Evolutionary conservation across 2,888 invertebrate species (phyloP).

Genomic region (Micoletzkya japonica): DNA sequence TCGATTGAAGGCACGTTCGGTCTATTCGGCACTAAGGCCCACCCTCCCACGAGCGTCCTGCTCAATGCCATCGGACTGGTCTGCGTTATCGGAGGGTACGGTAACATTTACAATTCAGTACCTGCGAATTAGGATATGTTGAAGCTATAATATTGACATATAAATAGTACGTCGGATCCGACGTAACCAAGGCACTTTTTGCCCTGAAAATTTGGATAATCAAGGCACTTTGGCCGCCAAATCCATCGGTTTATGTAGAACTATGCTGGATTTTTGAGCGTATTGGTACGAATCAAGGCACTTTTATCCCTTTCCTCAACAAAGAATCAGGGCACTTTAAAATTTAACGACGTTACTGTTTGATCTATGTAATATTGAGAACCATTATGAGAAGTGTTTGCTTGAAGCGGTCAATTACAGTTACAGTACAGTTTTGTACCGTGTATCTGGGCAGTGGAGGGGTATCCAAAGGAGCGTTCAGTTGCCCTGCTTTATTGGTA

Average conservation of each 20-base stretch:
- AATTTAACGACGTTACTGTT: too few species aligned
- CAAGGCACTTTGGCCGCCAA: neutral
- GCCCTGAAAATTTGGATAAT: neutral
- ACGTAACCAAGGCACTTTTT: neutral
- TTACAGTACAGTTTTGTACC: too few species aligned
- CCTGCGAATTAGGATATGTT: neutral
- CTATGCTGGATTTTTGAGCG: too few species aligned
- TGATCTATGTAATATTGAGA: too few species aligned
- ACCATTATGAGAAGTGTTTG: too few species aligned
- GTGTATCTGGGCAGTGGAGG: neutral
- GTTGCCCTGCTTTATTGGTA: neutral
- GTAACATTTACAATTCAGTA: neutral
- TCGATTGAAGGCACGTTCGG: slow-evolving; percentile 42
- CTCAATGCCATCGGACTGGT: slow-evolving; percentile 57
- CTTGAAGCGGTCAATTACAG: too few species aligned
- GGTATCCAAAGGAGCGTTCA: too few species aligned
- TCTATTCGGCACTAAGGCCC: slow-evolving; percentile 54
- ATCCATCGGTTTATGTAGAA: too few species aligned
- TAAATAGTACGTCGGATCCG: neutral
- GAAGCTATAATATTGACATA: too few species aligned
- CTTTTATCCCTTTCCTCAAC: too few species aligned
- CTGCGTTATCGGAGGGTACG: slow-evolving; percentile 56
- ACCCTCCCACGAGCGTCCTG: slow-evolving; percentile 38
- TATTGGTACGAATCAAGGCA: too few species aligned
- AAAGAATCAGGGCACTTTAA: too few species aligned